A percentile compares a stretch with the other conserved stretches of the same genome.
Evolutionary conservation across 2,888 invertebrate species (phyloP).

Genomic region (Tetragonula carbonaria): DNA sequence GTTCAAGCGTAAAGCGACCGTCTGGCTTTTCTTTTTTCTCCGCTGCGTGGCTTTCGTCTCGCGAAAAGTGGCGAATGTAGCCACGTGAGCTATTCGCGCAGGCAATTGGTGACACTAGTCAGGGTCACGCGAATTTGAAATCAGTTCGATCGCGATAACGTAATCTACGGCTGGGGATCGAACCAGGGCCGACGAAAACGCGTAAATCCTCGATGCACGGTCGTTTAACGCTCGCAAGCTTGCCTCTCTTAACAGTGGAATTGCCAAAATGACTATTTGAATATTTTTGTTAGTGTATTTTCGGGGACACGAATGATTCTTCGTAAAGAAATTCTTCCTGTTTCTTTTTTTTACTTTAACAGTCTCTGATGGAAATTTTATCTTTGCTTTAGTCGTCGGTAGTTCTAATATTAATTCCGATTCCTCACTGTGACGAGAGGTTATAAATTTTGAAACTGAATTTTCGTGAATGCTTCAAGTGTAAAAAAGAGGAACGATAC

Average conservation of each 20-base stretch:
- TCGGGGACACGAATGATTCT: no score
- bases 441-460: not conserved
- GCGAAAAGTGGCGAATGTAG: not conserved
- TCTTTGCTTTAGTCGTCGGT: no score
- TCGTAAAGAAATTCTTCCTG: no score
- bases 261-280: no score
- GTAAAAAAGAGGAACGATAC: not conserved
- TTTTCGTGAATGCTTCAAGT: not conserved
- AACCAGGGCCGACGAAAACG: conserved; percentile 5
- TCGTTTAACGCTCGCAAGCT: conserved; percentile 3
- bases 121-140: conserved; percentile 42
- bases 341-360: no score
- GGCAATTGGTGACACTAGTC: conserved; percentile 16
- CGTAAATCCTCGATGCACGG: not conserved
- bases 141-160: conserved; percentile 39
- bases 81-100: not conserved
- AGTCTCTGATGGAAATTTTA: no score
- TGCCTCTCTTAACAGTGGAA: conserved; percentile 3
- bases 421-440: not conserved
- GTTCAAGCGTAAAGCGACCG: not conserved
- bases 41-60: not conserved
- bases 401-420: not conserved
- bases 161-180: conserved; percentile 13
- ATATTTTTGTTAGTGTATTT: no score
- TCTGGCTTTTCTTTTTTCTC: not conserved